Percentiles rank a stretch among this genome's conserved stretches.
Evolutionary conservation across 2,888 invertebrate species (phyloP).

Genomic region (Linnaemya vulpina): DNA sequence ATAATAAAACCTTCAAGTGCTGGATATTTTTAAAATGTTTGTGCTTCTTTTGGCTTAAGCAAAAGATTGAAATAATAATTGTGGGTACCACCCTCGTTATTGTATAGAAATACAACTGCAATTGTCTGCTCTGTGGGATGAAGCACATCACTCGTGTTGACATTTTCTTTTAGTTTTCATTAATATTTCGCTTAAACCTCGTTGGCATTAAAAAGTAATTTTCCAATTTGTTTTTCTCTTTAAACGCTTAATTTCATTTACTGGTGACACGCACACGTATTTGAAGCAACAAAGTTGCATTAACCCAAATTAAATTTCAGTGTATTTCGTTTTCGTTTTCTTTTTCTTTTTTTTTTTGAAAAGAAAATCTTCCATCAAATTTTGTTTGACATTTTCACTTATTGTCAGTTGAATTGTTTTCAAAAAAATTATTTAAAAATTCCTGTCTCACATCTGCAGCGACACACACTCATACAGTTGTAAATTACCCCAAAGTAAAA

Average conservation of each 20-base stretch:
- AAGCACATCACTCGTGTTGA: constrained; percentile 16
- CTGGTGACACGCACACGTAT: constrained; percentile 20
- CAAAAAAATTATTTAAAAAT: constrained; percentile 8
- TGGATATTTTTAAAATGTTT: too few relatives aligned
- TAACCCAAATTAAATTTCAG: constrained; percentile 45
- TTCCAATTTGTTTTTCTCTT: neutral
- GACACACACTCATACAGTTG: too few relatives aligned
- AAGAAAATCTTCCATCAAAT: constrained; percentile 36
- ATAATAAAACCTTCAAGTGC: too few relatives aligned
- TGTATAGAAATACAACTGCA: neutral
- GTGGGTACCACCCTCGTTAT: neutral
- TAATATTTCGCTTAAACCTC: constrained; percentile 35
- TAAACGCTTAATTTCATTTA: constrained; percentile 22
- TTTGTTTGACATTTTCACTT: constrained; percentile 11
- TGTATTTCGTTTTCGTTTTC: neutral
- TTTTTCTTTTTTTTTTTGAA: too few relatives aligned
- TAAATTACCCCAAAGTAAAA: neutral
- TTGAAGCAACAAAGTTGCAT: neutral
- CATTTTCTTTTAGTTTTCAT: constrained; percentile 25
- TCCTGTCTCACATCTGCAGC: too few relatives aligned
- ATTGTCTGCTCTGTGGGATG: neutral
- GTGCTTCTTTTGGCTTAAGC: neutral
- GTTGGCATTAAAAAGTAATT: constrained; percentile 44
- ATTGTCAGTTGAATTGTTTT: constrained; percentile 26
- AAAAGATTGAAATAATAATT: neutral